Evolutionary conservation across 1,140 invertebrate species (phyloP).

Genomic region (Cyclina sinensis): DNA sequence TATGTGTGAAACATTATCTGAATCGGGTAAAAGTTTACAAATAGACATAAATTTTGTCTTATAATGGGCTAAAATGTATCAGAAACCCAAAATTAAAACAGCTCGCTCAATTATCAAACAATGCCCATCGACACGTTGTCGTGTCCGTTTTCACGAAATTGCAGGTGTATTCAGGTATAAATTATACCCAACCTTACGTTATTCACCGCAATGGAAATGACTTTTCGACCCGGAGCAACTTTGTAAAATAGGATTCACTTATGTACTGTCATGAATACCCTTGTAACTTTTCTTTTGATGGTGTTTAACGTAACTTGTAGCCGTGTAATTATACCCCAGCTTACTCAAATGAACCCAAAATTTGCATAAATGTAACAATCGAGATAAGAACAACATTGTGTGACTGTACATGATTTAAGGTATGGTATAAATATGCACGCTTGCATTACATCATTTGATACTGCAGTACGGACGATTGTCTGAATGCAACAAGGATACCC

Average conservation of each 20-base stretch:
- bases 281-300: constrained; percentile 13
- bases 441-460: no score
- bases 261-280: constrained; percentile 18
- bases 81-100: constrained; percentile 10
- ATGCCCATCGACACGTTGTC: background rate
- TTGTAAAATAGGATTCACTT: constrained; percentile 39
- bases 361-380: constrained; percentile 29
- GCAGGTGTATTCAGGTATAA: background rate
- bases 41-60: constrained; percentile 18
- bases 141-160: constrained; percentile 39
- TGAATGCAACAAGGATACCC: no score
- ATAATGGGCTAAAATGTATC: constrained; percentile 14
- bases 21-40: background rate
- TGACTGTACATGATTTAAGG: background rate
- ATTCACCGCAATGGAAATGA: background rate
- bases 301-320: background rate
- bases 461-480: no score
- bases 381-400: background rate
- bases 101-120: constrained; percentile 1
- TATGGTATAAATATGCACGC: background rate
- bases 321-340: constrained; percentile 10
- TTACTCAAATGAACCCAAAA: constrained; percentile 39
- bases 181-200: background rate
- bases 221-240: constrained; percentile 4
- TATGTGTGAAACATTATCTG: background rate